phyloP scores from a whole-genome alignment of 2,888 invertebrate species.

The Exephanes ischioxanthus region DNA sequence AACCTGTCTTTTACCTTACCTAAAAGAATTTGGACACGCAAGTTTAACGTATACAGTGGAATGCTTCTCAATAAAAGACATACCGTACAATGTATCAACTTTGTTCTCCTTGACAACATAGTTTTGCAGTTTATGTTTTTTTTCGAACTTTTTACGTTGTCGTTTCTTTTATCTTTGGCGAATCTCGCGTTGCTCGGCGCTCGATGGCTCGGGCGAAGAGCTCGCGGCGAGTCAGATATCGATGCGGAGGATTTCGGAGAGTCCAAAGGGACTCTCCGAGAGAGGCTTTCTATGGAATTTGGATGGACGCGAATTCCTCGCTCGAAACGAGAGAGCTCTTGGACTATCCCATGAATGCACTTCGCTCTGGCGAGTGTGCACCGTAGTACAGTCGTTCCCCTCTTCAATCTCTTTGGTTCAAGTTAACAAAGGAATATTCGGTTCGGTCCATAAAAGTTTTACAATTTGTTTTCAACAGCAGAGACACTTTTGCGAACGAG shows the following conservation, averaged over 20 bases:
- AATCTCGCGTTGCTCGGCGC: constrained; percentile 5
- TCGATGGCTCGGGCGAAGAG: neutral
- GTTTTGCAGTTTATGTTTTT: neutral
- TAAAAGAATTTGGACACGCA: no score
- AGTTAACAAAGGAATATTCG: constrained; percentile 19
- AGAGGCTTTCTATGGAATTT: constrained; percentile 59
- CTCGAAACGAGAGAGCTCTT: constrained; percentile 50
- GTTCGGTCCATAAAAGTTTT: neutral
- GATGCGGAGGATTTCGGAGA: constrained; percentile 14
- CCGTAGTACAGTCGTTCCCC: neutral
- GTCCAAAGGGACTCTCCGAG: constrained; percentile 46
- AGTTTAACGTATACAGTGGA: no score
- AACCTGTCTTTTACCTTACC: no score
- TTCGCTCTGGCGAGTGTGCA: neutral
- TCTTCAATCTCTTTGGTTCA: constrained; percentile 11
- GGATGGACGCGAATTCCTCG: constrained; percentile 57
- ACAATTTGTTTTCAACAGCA: neutral
- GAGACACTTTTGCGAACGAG: no score
- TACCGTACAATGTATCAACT: no score
- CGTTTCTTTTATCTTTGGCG: constrained; percentile 34
- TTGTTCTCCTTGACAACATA: no score
- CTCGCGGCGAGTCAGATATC: constrained; percentile 29
- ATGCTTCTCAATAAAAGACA: no score
- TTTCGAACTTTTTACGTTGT: neutral
- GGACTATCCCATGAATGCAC: constrained; percentile 30